These are phyloP conservation scores for Oxycera nigricornis DNA, from an alignment of 2,888 invertebrate genomes.

Conservation along the genomic window DNA sequence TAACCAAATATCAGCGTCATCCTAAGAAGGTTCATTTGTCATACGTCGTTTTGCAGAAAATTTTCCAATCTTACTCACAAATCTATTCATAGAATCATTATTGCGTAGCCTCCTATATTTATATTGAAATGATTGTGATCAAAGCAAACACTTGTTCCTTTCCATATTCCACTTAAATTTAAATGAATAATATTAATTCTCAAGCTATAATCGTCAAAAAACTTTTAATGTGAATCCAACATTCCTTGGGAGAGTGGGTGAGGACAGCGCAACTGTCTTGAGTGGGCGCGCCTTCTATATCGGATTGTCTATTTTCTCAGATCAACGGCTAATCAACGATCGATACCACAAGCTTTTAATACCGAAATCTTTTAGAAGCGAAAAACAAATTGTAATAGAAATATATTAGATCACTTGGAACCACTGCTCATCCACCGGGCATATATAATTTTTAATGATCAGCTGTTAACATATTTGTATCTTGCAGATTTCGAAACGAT, in stretches of 20 bases:
- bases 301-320: background rate
- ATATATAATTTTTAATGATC: background rate
- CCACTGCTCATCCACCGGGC: background rate
- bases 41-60: no score
- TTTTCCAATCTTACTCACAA: no score
- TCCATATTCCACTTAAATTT: constrained; percentile 2
- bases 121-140: background rate
- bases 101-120: background rate
- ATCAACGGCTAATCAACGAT: background rate
- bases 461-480: background rate
- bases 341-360: background rate
- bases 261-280: background rate
- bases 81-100: no score
- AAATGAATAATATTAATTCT: background rate
- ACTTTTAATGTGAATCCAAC: background rate
- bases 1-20: no score
- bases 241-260: background rate
- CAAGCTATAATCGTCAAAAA: constrained; percentile 4
- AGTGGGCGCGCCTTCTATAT: background rate
- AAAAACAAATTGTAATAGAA: background rate
- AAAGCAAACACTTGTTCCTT: constrained; percentile 12
- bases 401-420: background rate
- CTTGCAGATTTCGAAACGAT: background rate
- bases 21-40: no score
- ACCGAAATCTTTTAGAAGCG: background rate